A percentile compares a stretch with the other conserved stretches of the same genome.
Evolutionary conservation across 2,888 invertebrate genomes (phyloP).

Genomic region (Cephus spinipes): DNA sequence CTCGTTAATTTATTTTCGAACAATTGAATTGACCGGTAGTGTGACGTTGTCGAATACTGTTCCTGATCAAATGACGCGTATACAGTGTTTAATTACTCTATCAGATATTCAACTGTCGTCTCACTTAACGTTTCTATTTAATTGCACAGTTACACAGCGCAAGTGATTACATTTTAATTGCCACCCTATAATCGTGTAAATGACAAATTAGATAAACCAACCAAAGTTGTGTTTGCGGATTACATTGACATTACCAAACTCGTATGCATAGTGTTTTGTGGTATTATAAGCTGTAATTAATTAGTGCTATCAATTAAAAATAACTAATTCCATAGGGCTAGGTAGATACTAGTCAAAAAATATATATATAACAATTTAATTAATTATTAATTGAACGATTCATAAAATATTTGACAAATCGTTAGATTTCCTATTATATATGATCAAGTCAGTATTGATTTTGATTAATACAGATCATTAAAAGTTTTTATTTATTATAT

Average conservation of each 20-base stretch:
- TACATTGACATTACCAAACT: neutral
- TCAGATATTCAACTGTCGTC: neutral
- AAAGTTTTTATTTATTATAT: neutral
- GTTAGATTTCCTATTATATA: neutral
- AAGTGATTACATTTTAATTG: neutral
- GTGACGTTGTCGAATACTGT: neutral
- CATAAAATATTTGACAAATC: neutral
- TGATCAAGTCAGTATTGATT: neutral
- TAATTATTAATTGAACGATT: too few relatives aligned
- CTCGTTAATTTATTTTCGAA: too few relatives aligned
- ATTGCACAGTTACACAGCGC: neutral
- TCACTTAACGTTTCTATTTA: neutral
- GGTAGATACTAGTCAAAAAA: neutral
- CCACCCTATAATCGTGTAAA: neutral
- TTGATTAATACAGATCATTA: neutral
- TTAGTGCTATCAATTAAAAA: neutral
- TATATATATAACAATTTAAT: too few relatives aligned
- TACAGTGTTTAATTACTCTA: neutral
- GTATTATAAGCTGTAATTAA: neutral
- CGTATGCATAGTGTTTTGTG: neutral
- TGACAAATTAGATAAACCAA: neutral
- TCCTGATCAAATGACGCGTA: neutral
- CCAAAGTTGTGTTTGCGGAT: neutral
- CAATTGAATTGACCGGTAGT: neutral
- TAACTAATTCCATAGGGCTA: neutral